phyloP scores from a whole-genome alignment of 2,888 invertebrate species.

The Drosophila neonasuta region DNA sequence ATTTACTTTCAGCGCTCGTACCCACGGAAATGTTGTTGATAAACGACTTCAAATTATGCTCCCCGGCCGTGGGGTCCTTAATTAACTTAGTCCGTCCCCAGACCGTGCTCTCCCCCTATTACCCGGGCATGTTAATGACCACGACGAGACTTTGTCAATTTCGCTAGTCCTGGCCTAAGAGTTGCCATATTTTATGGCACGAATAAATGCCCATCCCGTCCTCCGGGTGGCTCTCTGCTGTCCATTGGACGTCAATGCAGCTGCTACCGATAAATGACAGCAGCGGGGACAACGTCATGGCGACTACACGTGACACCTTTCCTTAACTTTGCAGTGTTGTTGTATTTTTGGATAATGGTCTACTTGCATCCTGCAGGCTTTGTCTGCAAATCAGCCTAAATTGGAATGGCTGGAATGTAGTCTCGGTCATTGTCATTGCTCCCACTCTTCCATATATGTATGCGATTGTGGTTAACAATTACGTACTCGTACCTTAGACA shows the following conservation, averaged over 20 bases:
- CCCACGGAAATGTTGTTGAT: constrained; percentile 77
- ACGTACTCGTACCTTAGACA: too few relatives aligned
- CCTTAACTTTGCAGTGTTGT: constrained; percentile 18
- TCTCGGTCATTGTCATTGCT: constrained; percentile 1
- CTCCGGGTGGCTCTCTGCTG: constrained; percentile 11
- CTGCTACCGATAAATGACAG: constrained; percentile 72
- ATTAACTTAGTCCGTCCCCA: constrained; percentile 77
- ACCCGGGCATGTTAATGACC: constrained; percentile 8
- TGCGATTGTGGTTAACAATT: constrained; percentile 44
- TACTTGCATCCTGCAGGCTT: constrained; percentile 60
- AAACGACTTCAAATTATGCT: constrained; percentile 81
- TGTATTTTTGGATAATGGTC: constrained; percentile 73
- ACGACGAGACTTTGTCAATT: constrained; percentile 48
- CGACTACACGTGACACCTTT: constrained; percentile 12
- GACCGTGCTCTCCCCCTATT: neutral
- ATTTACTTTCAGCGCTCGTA: constrained; percentile 52
- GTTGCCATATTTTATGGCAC: constrained; percentile 71
- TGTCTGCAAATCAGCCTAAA: constrained; percentile 43
- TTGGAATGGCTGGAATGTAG: neutral
- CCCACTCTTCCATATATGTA: neutral
- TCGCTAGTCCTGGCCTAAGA: constrained; percentile 44
- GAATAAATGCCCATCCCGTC: constrained; percentile 63
- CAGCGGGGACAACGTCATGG: neutral
- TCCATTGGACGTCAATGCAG: constrained; percentile 62
- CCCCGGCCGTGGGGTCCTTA: constrained; percentile 79